Base-by-base conservation (phyloP, 2,113 vertebrate genomes). In the Trochalopteron elliotii region DNA sequence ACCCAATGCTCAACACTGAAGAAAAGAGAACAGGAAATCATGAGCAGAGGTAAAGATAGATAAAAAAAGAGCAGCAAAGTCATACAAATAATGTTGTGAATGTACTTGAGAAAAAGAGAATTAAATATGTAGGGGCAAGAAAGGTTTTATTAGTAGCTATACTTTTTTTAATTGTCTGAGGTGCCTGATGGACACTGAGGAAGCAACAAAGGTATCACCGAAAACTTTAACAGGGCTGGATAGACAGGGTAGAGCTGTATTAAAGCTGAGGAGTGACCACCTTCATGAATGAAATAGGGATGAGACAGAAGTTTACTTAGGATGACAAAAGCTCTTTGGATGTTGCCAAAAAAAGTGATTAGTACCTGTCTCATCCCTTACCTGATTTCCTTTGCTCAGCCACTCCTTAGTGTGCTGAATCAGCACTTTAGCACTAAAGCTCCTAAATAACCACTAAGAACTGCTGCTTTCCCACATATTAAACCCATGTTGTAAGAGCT, bases 341-440 rank as follows among this genome's bases (percentile, higher is more conserved):
- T 65, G 70, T 49, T 95, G 87, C 88, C 77, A 89, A 67, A 52
- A 90, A 83, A 44, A 28, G 52, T 78, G 82, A 94, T 93, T 91
- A 93, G 64, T 65, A 78, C 55, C 33, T 56, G 53, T 68, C 39
- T 95, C 75, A 92, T 94, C 65, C 63, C 27, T 76, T 91, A 80
- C 74, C 50, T 67, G 50, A 56, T 63, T 92, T 74, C 78, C 42
- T 91, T 83, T 95, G 53, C 28, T 94, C 63, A 83, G 87, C 74
- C 89, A 91, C 91, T 91, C 93, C 94, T 90, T 39, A 64, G 45
- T 53, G 49, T 84, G 93, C 85, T 95, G 72, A 76, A 81, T 92
- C 93, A 97, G 88, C 94, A 92, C 79, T 84, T 94, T 11, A 83
- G 49, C 78, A 82, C 61, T 50, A 87, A 87, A 76, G 81, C 74